Conservation (phyloP, 1,140 invertebrate genomes). For the Rhynchophorus ferrugineus region DNA sequence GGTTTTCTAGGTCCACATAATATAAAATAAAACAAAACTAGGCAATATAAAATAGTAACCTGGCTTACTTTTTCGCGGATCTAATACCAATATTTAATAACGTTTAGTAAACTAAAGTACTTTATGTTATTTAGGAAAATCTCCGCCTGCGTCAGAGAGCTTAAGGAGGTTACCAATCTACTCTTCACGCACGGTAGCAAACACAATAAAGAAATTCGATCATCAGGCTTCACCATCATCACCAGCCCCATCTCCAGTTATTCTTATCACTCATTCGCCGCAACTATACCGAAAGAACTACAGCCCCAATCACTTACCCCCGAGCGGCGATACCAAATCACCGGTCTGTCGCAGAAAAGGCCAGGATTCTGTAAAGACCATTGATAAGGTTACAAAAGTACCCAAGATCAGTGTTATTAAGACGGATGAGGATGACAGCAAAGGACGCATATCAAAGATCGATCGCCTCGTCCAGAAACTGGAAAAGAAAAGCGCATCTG, state of each 20-base stretch:
- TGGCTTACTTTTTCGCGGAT: too few relatives aligned
- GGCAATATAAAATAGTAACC: too few relatives aligned
- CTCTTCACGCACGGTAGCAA: conserved; percentile 33
- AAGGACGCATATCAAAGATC: conserved; percentile 4
- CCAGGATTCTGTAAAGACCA: neutral
- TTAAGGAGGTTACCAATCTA: conserved; percentile 32
- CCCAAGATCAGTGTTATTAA: conserved; percentile 10
- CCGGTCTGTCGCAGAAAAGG: neutral
- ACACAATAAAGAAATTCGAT: conserved; percentile 35
- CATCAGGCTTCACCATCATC: conserved; percentile 12
- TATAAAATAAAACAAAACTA: too few relatives aligned
- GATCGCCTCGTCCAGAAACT: conserved; percentile 12
- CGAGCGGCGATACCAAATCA: conserved; percentile 1
- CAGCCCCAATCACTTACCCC: neutral
- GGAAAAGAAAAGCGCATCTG: neutral
- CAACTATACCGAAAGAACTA: conserved; percentile 1
- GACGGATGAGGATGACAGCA: neutral
- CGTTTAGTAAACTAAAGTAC: too few relatives aligned
- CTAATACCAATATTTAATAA: too few relatives aligned
- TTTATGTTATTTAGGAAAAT: too few relatives aligned
- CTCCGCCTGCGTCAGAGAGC: conserved; percentile 30
- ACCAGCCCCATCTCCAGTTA: conserved; percentile 1
- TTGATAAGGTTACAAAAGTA: neutral
- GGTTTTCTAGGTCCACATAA: too few relatives aligned
- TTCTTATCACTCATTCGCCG: neutral